A percentile compares a stretch with the other conserved stretches of the same genome.
These are phyloP conservation scores for Canis aureus DNA, from an alignment of 2,113 vertebrate species.

Conservation along the genomic window DNA sequence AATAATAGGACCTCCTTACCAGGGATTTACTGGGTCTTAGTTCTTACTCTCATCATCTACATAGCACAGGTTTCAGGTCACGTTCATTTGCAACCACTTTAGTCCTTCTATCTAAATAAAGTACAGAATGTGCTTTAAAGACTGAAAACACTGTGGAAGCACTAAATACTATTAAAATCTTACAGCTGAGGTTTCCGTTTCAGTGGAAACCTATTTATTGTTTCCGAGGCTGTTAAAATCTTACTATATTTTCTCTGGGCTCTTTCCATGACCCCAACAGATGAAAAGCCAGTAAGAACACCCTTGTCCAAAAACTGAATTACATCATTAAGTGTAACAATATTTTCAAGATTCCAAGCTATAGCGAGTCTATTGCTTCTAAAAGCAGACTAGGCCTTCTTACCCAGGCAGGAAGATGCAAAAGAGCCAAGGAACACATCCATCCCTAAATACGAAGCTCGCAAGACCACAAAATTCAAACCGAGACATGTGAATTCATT, in stretches of 20 bases:
- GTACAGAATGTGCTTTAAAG: slow-evolving; percentile 38
- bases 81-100: neutral
- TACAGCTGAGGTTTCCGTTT: slow-evolving; percentile 66
- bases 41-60: neutral
- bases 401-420: neutral
- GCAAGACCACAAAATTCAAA: neutral
- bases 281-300: slow-evolving; percentile 54
- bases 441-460: neutral
- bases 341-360: slow-evolving; percentile 41
- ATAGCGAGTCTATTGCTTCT: slow-evolving; percentile 59
- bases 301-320: slow-evolving; percentile 51
- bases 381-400: slow-evolving; percentile 52
- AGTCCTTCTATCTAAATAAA: slow-evolving; percentile 31
- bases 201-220: slow-evolving; percentile 60
- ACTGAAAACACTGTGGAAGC: neutral
- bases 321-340: slow-evolving; percentile 9
- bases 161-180: slow-evolving; percentile 54
- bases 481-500: neutral
- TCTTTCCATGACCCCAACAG: slow-evolving; percentile 45
- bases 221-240: slow-evolving; percentile 71
- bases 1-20: neutral
- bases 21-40: neutral
- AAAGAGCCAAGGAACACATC: slow-evolving; percentile 67
- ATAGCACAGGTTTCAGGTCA: neutral
- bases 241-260: slow-evolving; percentile 59